A percentile compares a stretch with the other conserved stretches of the same genome.
These are phyloP conservation scores for Drosophila mimetica DNA, from an alignment of 2,888 invertebrate genomes.

Conservation along the genomic window DNA sequence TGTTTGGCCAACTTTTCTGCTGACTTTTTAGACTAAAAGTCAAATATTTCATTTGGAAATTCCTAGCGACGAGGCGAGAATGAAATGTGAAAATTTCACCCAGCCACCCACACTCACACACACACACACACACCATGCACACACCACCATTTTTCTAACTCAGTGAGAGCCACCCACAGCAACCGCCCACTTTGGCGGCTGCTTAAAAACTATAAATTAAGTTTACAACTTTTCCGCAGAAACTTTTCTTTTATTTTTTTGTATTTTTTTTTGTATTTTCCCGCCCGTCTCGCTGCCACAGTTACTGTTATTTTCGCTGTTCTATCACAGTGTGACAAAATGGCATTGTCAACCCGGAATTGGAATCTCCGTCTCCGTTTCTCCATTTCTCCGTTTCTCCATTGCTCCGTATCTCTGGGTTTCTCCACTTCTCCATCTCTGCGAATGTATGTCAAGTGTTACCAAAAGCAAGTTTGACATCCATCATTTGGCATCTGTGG, in stretches of 20 bases:
- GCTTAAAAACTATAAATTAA: conserved; percentile 77
- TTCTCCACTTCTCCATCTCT: conserved; percentile 5
- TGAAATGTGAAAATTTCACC: conserved; percentile 72
- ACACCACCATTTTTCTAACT: conserved; percentile 48
- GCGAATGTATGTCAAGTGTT: conserved; percentile 67
- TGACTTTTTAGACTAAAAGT: conserved; percentile 76
- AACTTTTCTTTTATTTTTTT: conserved; percentile 43
- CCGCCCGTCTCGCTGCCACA: neutral
- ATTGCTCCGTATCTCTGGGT: conserved; percentile 7
- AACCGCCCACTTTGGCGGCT: conserved; percentile 49
- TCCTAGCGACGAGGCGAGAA: conserved; percentile 74
- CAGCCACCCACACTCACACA: neutral
- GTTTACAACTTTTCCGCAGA: conserved; percentile 75
- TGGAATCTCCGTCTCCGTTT: conserved; percentile 29
- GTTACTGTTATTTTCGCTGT: conserved; percentile 56
- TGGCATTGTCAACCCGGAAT: conserved; percentile 57
- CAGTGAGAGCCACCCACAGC: conserved; percentile 7
- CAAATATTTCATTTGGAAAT: conserved; percentile 79
- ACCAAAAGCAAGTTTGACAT: conserved; percentile 64
- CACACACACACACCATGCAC: neutral
- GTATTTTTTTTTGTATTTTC: too few relatives aligned
- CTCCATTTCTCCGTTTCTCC: conserved; percentile 4
- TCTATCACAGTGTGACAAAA: conserved; percentile 76
- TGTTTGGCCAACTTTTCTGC: conserved; percentile 73
- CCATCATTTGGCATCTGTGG: conserved; percentile 66